These are phyloP conservation scores for Drosophila mayaguana DNA, from an alignment of 2,888 invertebrate genomes.

Conservation along the genomic window DNA sequence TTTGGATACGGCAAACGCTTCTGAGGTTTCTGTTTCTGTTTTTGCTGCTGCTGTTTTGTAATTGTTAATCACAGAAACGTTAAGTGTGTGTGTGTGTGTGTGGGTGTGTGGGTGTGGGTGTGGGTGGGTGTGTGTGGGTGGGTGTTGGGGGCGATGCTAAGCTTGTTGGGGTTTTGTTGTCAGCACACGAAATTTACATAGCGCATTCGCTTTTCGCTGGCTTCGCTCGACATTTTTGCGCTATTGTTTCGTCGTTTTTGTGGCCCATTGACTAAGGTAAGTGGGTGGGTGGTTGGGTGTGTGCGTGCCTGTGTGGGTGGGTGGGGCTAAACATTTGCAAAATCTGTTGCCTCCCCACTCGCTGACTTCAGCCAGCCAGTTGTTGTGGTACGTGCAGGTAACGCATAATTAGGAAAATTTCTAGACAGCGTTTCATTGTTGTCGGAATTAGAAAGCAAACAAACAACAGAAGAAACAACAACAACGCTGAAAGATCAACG, in stretches of 20 bases:
- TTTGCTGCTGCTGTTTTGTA: slow-evolving; percentile 63
- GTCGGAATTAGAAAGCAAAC: slow-evolving; percentile 39
- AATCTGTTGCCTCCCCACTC: slow-evolving; percentile 30
- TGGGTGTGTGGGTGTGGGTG: not conserved
- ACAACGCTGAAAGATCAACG: slow-evolving; percentile 4
- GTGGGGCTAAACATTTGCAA: slow-evolving; percentile 37
- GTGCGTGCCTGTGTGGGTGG: not conserved
- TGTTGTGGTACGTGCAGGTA: slow-evolving; percentile 69
- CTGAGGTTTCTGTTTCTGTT: slow-evolving; percentile 41
- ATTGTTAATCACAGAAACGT: slow-evolving; percentile 75
- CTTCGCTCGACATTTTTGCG: slow-evolving; percentile 39
- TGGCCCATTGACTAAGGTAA: slow-evolving; percentile 60
- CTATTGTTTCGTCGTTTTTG: slow-evolving; percentile 50
- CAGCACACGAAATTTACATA: slow-evolving; percentile 51
- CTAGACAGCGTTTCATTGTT: slow-evolving; percentile 52
- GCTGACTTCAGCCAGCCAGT: not conserved
- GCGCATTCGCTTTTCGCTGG: slow-evolving; percentile 26
- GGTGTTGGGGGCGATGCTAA: slow-evolving; percentile 1
- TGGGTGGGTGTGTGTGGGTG: slow-evolving; percentile 13
- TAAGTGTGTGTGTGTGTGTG: slow-evolving; percentile 27
- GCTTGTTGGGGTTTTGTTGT: slow-evolving; percentile 22
- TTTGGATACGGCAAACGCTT: slow-evolving; percentile 37
- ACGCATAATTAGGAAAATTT: slow-evolving; percentile 75
- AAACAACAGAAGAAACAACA: slow-evolving; percentile 12
- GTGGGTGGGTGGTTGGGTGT: not conserved